These are phyloP conservation scores for Caenorhabditis sp. DNA, from an alignment of 2,888 invertebrate species.

Conservation along the genomic window DNA sequence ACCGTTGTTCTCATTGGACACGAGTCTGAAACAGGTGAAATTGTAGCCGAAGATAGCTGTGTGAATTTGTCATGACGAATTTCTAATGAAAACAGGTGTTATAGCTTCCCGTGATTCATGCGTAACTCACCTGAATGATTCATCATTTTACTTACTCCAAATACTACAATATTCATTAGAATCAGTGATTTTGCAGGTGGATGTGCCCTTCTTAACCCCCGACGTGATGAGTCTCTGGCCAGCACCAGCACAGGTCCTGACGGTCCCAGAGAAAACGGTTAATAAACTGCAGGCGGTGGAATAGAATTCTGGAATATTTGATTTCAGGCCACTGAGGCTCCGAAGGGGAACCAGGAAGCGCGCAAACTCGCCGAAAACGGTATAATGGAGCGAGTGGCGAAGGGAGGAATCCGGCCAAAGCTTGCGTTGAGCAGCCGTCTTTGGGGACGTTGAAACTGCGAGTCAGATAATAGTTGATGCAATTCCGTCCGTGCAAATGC, in stretches of 20 bases:
- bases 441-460: conserved; percentile 54
- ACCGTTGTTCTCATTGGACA: neutral
- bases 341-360: conserved; percentile 13
- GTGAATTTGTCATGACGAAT: neutral
- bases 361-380: neutral
- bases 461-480: conserved; percentile 11
- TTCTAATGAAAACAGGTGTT: neutral
- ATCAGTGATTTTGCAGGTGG: conserved; percentile 16
- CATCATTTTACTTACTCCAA: neutral
- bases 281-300: conserved; percentile 4
- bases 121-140: neutral
- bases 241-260: conserved; percentile 5
- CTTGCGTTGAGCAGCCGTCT: conserved; percentile 51
- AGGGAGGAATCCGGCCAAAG: conserved; percentile 51
- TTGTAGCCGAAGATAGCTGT: neutral
- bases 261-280: neutral
- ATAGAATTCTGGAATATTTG: neutral
- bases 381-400: conserved; percentile 52
- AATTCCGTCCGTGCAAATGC: neutral
- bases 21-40: conserved; percentile 2
- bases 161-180: too few relatives aligned
- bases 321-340: conserved; percentile 27
- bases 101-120: neutral
- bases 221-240: conserved; percentile 40
- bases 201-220: conserved; percentile 26